phyloP scores from a whole-genome alignment of 2,113 vertebrate species.

The Pimephales promelas region DNA sequence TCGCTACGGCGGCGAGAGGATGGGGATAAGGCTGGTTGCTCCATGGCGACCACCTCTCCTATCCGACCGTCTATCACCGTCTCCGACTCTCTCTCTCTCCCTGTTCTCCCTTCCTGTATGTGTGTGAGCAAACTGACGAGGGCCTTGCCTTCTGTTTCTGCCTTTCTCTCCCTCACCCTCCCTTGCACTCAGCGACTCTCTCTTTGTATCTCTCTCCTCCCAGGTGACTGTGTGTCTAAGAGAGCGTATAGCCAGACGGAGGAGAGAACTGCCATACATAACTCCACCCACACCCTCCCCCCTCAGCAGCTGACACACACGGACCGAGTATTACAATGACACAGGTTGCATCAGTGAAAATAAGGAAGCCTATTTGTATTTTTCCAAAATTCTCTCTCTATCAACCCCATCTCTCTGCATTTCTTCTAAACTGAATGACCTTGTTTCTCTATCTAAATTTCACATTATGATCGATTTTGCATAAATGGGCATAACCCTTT shows the following conservation, averaged over 20 bases:
- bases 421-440: not conserved
- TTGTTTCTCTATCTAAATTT: not conserved
- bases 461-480: constrained; percentile 23
- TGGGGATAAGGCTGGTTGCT: constrained; percentile 70
- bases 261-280: constrained; percentile 50
- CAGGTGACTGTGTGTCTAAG: constrained; percentile 60
- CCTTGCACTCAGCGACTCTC: constrained; percentile 28
- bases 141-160: constrained; percentile 49
- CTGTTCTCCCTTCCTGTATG: constrained; percentile 33
- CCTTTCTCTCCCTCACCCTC: constrained; percentile 2
- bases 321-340: constrained; percentile 65
- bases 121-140: constrained; percentile 51
- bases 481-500: constrained; percentile 30
- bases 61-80: constrained; percentile 4
- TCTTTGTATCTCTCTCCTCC: constrained; percentile 53
- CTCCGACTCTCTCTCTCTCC: constrained; percentile 37
- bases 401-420: constrained; percentile 1
- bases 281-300: constrained; percentile 53
- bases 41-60: constrained; percentile 72
- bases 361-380: constrained; percentile 32
- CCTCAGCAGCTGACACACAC: constrained; percentile 43
- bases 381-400: not conserved
- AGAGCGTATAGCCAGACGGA: constrained; percentile 59
- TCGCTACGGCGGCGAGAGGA: constrained; percentile 77
- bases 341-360: constrained; percentile 56